Evolutionary conservation across 2,888 invertebrate species (phyloP).

Genomic region (Pycnomerus fuliginosus): DNA sequence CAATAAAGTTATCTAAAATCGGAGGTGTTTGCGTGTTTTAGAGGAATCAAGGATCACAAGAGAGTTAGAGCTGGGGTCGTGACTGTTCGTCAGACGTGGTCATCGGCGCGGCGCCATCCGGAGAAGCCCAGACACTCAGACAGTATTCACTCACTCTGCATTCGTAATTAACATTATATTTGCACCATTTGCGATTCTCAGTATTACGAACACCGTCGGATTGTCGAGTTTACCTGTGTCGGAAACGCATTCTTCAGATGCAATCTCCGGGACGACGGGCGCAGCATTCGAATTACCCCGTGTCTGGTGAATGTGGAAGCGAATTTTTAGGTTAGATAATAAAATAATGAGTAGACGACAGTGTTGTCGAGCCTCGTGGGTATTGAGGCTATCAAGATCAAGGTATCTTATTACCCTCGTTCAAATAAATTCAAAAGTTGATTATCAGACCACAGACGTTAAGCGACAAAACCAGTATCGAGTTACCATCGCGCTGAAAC

Average conservation of each 20-base stretch:
- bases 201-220: constrained; percentile 24
- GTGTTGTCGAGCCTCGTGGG: too few relatives aligned
- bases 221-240: constrained; percentile 22
- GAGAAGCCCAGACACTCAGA: constrained; percentile 30
- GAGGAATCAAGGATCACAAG: constrained; percentile 27
- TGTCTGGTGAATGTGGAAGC: too few relatives aligned
- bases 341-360: too few relatives aligned
- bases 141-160: constrained; percentile 31
- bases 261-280: constrained; percentile 11
- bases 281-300: background rate
- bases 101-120: constrained; percentile 37
- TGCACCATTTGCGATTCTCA: constrained; percentile 33
- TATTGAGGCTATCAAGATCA: too few relatives aligned
- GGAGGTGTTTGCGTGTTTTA: constrained; percentile 30
- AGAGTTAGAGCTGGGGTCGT: constrained; percentile 14
- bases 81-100: constrained; percentile 26
- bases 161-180: constrained; percentile 38
- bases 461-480: constrained; percentile 14
- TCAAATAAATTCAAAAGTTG: constrained; percentile 27
- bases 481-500: constrained; percentile 11
- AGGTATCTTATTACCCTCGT: too few relatives aligned
- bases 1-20: too few relatives aligned
- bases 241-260: constrained; percentile 24
- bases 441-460: constrained; percentile 14
- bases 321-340: constrained; percentile 10